Evolutionary conservation across 2,888 invertebrate species (phyloP), one percentile per base, ranked within the genome.

Genomic region (Sacculina carcini): DNA sequence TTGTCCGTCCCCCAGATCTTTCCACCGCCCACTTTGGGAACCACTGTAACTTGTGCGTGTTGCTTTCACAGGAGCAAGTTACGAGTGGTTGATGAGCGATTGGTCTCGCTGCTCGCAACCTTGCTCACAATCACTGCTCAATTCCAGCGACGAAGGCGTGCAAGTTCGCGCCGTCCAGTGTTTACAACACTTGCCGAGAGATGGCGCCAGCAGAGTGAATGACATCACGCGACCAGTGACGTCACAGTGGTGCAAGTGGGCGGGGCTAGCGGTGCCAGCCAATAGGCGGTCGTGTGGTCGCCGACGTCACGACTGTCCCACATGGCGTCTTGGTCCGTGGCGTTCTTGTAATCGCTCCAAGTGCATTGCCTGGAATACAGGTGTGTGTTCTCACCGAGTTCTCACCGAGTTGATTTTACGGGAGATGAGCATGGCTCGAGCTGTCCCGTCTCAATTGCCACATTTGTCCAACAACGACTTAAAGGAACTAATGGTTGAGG

Each of bases 61-160:
- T n/a, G n/a, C n/a, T n/a, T n/a, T n/a, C n/a, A n/a, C n/a, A n/a
- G n/a, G n/a, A n/a, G n/a, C n/a, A n/a, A n/a, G 75, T 59, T 84
- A 80, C 63, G 75, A 76, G 57, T 87, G 86, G 86, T 71, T 74
- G 61, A 74, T 78, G 12, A 78, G 79, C 1, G 77, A 79, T 10
- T 92, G 90, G 90, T 79, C 85, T 0, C 71, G 75, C 14, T 90
- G 90, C 63, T 82, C 80, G 2, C 78, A 79, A 57, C 75, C 76
- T 1, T 90, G 89, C 60, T n/a, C n/a, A n/a, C n/a, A n/a, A n/a
- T n/a, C n/a, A n/a, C n/a, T n/a, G n/a, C n/a, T n/a, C n/a, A n/a
- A n/a, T n/a, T n/a, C n/a, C n/a, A 83, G 83, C 1, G 77, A 78
- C 39, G 72, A 72, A 51, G 86, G 85, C 2, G 69, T 72, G 56